These are phyloP conservation scores for Caenorhabditis afra DNA, from an alignment of 2,888 invertebrate species.

Conservation along the genomic window DNA sequence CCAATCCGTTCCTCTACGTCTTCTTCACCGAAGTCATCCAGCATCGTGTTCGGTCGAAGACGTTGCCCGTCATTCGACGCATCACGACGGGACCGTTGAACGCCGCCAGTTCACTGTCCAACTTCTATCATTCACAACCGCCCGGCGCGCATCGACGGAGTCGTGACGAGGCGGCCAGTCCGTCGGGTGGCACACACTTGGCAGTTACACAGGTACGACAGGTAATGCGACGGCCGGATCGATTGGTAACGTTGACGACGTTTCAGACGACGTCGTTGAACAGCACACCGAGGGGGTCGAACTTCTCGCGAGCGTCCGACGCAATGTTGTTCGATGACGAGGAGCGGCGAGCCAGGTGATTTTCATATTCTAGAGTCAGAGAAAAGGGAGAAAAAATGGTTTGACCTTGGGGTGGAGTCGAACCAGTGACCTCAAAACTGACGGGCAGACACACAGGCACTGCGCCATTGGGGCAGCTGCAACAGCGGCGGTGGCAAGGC, in stretches of 20 bases:
- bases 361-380: too few species aligned
- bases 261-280: constrained; percentile 71
- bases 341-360: constrained; percentile 10
- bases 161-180: constrained; percentile 30
- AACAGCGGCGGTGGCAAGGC: too few species aligned
- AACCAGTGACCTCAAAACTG: too few species aligned
- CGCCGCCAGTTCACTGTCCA: constrained; percentile 59
- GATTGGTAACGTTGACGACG: background rate
- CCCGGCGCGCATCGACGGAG: constrained; percentile 56
- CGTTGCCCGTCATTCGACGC: constrained; percentile 66
- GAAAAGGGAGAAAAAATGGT: too few species aligned
- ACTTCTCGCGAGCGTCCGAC: constrained; percentile 59
- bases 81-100: constrained; percentile 59
- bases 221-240: constrained; percentile 25
- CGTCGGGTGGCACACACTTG: constrained; percentile 38
- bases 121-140: constrained; percentile 69
- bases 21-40: constrained; percentile 88
- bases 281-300: constrained; percentile 70
- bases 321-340: constrained; percentile 53
- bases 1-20: constrained; percentile 97
- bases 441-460: too few species aligned
- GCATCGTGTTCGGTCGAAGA: constrained; percentile 66
- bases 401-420: too few species aligned
- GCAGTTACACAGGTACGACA: constrained; percentile 60
- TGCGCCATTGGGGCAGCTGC: too few species aligned